Percentiles rank a stretch among this genome's conserved stretches.
Evolutionary conservation across 1,140 invertebrate genomes (phyloP).

Genomic region (Caenorhabditis brenneri): DNA sequence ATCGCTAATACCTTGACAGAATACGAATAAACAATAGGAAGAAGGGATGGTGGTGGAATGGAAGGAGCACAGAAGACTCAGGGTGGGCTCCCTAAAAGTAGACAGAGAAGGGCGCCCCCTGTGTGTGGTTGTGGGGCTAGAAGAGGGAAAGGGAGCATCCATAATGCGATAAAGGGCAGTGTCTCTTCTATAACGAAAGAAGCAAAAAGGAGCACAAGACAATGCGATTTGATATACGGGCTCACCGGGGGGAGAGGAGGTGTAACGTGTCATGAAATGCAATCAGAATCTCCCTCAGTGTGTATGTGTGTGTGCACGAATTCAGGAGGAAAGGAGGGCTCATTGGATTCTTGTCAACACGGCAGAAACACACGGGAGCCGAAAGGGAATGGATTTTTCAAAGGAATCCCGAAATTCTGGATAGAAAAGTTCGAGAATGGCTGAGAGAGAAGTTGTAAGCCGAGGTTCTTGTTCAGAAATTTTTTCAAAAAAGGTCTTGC

Average conservation of each 20-base stretch:
- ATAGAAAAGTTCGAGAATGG: no score
- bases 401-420: no score
- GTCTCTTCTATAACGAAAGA: neutral
- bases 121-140: neutral
- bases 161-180: slow-evolving; percentile 43
- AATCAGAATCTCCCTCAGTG: slow-evolving; percentile 4
- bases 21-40: slow-evolving; percentile 43
- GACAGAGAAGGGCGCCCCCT: neutral
- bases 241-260: neutral
- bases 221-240: slow-evolving; percentile 31
- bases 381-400: no score
- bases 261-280: slow-evolving; percentile 42
- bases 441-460: no score
- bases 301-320: no score
- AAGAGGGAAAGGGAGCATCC: slow-evolving; percentile 28
- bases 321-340: no score
- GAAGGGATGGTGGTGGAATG: no score
- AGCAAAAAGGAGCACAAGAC: neutral
- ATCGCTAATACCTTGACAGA: slow-evolving; percentile 42
- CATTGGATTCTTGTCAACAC: neutral
- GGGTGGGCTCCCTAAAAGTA: slow-evolving; percentile 19
- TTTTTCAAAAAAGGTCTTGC: no score
- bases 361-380: no score
- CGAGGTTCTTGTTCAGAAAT: no score
- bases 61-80: neutral